These are phyloP conservation scores for Eremobia ochroleuca DNA, from an alignment of 2,888 invertebrate species.

Conservation along the genomic window DNA sequence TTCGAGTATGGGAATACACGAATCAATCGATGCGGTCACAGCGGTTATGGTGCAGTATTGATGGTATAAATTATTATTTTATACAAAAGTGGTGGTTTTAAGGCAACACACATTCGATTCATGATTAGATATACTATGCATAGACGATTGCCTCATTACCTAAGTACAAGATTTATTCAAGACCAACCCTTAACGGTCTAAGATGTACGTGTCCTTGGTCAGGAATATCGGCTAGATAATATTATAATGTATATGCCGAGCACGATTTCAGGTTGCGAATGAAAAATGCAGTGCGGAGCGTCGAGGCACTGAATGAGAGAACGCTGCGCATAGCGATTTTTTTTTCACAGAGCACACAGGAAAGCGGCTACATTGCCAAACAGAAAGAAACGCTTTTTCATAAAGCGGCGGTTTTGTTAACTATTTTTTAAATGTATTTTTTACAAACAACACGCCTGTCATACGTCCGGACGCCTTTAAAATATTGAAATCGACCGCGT, in stretches of 20 bases:
- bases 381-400: slow-evolving; percentile 78
- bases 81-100: slow-evolving; percentile 16
- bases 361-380: slow-evolving; percentile 82
- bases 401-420: slow-evolving; percentile 69
- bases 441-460: slow-evolving; percentile 41
- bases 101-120: not conserved
- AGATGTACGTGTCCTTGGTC: slow-evolving; percentile 48
- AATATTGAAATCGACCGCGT: slow-evolving; percentile 34
- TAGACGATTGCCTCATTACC: not conserved
- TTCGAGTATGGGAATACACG: slow-evolving; percentile 58
- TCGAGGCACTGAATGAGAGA: slow-evolving; percentile 82
- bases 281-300: slow-evolving; percentile 85
- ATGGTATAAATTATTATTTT: slow-evolving; percentile 29
- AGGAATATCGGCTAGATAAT: slow-evolving; percentile 58
- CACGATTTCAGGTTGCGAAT: slow-evolving; percentile 80
- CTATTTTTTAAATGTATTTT: slow-evolving; percentile 48
- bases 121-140: not conserved
- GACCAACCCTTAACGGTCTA: slow-evolving; percentile 27
- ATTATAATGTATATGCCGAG: slow-evolving; percentile 74
- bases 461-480: slow-evolving; percentile 31
- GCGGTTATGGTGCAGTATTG: slow-evolving; percentile 32
- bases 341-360: slow-evolving; percentile 75
- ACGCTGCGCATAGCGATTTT: slow-evolving; percentile 78
- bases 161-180: slow-evolving; percentile 18
- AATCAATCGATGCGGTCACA: slow-evolving; percentile 52